Conservation (phyloP, 2,888 invertebrate genomes). For the Diarsia rubi region DNA sequence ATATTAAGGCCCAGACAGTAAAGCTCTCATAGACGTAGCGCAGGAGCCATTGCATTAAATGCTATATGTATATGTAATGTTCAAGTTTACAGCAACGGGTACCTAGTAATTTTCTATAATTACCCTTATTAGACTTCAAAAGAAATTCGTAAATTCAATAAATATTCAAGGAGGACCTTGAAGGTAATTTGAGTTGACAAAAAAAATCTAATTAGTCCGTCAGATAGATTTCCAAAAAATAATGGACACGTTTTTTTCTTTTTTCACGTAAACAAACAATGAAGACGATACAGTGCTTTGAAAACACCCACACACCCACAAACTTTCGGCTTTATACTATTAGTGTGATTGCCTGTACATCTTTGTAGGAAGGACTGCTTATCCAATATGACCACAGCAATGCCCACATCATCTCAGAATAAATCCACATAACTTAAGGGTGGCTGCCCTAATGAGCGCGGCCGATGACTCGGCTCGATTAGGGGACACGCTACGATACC, state of each 20-base stretch:
- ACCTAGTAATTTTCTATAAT: neutral
- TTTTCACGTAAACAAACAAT: too few species aligned
- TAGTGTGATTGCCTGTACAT: too few species aligned
- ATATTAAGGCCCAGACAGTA: neutral
- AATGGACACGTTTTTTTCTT: too few species aligned
- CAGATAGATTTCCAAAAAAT: too few species aligned
- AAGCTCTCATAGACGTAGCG: neutral
- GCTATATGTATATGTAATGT: too few species aligned
- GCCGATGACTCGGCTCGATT: constrained; percentile 64
- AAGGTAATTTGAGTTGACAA: too few species aligned
- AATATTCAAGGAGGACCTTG: too few species aligned
- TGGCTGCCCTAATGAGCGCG: constrained; percentile 52
- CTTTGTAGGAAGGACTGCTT: neutral
- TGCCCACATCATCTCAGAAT: constrained; percentile 3
- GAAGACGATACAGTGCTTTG: too few species aligned
- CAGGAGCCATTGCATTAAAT: neutral
- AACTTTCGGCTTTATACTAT: too few species aligned
- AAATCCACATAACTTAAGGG: constrained; percentile 15
- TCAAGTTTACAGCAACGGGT: neutral
- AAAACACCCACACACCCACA: too few species aligned
- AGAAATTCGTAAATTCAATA: too few species aligned
- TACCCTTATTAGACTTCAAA: neutral
- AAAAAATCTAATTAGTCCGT: too few species aligned
- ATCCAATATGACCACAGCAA: neutral
- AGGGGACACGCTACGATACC: constrained; percentile 57